These are phyloP conservation scores for Odontocerum albicorne DNA, from an alignment of 2,888 invertebrate genomes.

Conservation along the genomic window DNA sequence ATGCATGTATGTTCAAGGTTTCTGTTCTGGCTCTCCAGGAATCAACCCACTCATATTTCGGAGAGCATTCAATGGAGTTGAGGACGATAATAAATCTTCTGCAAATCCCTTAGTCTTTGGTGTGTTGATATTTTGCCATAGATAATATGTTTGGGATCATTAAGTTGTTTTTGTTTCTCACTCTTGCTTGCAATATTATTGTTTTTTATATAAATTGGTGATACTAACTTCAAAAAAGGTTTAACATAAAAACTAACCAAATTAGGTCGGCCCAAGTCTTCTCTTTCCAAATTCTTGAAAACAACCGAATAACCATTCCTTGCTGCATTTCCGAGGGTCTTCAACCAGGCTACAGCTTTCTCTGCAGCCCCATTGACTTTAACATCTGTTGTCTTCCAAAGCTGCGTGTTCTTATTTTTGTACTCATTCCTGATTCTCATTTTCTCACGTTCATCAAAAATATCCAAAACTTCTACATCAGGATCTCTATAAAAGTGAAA, in stretches of 20 bases:
- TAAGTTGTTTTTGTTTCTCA: too few species aligned
- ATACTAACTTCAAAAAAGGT: slow-evolving; percentile 7
- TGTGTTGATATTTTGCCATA: too few species aligned
- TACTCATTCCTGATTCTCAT: background rate
- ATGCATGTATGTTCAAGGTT: too few species aligned
- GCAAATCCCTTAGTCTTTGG: too few species aligned
- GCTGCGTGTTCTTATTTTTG: slow-evolving; percentile 3
- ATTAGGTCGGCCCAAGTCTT: slow-evolving; percentile 64
- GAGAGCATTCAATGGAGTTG: too few species aligned
- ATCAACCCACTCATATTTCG: too few species aligned
- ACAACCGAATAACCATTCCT: slow-evolving; percentile 70
- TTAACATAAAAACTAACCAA: slow-evolving; percentile 55
- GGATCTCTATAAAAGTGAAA: background rate
- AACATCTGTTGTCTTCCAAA: slow-evolving; percentile 44
- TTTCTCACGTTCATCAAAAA: slow-evolving; percentile 12
- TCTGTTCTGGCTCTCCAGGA: too few species aligned
- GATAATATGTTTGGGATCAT: too few species aligned
- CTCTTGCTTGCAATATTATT: too few species aligned
- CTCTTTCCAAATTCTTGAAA: slow-evolving; percentile 65
- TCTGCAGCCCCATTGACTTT: slow-evolving; percentile 44
- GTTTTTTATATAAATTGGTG: too few species aligned
- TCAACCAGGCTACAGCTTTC: slow-evolving; percentile 72
- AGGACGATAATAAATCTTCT: too few species aligned
- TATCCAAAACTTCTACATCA: slow-evolving; percentile 13
- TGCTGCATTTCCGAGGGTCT: slow-evolving; percentile 73